A percentile compares a stretch with the other conserved stretches of the same genome.
Evolutionary conservation across 2,797 vertebrate genomes (phyloP).

Genomic region (Lacerta agilis): DNA sequence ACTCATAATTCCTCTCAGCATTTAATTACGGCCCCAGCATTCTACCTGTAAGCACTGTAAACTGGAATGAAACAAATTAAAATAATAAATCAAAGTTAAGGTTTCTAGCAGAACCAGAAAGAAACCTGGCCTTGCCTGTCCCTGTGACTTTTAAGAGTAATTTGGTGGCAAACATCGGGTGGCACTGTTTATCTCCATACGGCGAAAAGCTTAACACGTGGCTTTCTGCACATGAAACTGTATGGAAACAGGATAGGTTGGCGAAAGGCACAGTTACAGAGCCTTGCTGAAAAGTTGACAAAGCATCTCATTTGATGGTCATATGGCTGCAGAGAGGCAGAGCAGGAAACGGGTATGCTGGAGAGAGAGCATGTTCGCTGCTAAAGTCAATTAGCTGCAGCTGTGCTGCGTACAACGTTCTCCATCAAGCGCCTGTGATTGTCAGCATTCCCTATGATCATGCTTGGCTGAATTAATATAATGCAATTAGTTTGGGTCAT

Average conservation of each 20-base stretch:
- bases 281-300: not conserved
- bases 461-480: conserved; percentile 40
- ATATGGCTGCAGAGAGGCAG: not conserved
- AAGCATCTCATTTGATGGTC: not conserved
- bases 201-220: not conserved
- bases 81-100: not conserved
- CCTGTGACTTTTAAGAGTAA: not conserved
- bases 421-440: conserved; percentile 6
- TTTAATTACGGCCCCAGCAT: not conserved
- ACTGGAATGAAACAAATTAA: not conserved
- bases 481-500: conserved; percentile 28
- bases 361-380: conserved; percentile 5
- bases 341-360: accelerated
- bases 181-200: not conserved
- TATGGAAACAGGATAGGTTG: not conserved
- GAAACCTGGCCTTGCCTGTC: not conserved
- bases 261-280: not conserved
- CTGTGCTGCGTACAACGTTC: not conserved
- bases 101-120: not conserved
- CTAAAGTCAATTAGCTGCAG: not conserved
- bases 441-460: conserved; percentile 10
- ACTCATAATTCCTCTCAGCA: not conserved
- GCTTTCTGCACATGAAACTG: not conserved
- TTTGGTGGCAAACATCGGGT: not conserved
- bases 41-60: not conserved